These are phyloP conservation scores for Clunio marinus DNA, from an alignment of 2,888 invertebrate genomes.

Conservation along the genomic window DNA sequence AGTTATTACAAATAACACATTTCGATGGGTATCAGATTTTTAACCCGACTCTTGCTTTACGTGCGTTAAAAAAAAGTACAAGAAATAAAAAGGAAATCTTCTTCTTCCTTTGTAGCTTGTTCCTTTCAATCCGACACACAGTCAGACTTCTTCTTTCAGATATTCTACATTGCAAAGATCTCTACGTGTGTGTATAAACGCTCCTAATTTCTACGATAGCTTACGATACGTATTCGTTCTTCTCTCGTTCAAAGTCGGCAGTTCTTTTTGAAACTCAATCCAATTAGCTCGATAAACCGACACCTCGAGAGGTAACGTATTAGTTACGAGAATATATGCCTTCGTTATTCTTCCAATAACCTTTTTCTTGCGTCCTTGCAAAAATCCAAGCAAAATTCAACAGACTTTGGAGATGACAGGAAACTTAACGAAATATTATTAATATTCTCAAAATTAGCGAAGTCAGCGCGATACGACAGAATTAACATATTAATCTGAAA, in stretches of 20 bases:
- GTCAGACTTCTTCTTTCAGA: constrained; percentile 25
- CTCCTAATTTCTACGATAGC: constrained; percentile 29
- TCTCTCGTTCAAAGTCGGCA: constrained; percentile 18
- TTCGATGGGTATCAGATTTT: neutral
- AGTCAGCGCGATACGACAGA: constrained; percentile 23
- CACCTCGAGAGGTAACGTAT: constrained; percentile 30
- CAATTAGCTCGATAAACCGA: constrained; percentile 39
- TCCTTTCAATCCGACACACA: neutral
- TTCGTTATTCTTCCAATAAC: neutral
- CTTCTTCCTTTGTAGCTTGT: too few relatives aligned
- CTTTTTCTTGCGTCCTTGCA: neutral
- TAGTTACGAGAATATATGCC: neutral
- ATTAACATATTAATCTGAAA: constrained; percentile 32
- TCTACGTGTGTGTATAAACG: constrained; percentile 25
- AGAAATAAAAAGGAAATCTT: neutral
- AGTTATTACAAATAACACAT: constrained; percentile 39
- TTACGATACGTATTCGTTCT: too few relatives aligned
- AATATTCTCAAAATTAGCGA: constrained; percentile 10
- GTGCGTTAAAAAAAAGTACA: constrained; percentile 17
- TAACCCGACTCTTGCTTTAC: constrained; percentile 1
- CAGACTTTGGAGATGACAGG: constrained; percentile 2
- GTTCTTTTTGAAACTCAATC: constrained; percentile 37
- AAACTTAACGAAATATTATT: constrained; percentile 21
- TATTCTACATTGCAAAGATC: constrained; percentile 2
- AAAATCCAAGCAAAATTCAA: neutral